Percentiles rank a stretch among this genome's conserved stretches.
Conservation (phyloP, 2,888 invertebrate genomes). For the Brachyptera putata region DNA sequence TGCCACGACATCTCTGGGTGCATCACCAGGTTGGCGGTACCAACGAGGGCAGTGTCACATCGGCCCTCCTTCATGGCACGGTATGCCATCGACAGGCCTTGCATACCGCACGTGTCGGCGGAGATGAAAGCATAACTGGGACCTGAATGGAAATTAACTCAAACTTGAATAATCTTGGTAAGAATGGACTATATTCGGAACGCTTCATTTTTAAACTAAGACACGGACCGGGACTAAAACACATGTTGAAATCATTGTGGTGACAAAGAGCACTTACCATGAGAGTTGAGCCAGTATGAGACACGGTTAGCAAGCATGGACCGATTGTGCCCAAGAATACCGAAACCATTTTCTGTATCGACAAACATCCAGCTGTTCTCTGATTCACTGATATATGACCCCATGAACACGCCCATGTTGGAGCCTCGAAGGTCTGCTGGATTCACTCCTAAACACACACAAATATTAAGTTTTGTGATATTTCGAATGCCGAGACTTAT, state of each 20-base stretch:
- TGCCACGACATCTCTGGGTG: conserved; percentile 58
- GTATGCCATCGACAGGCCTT: conserved; percentile 53
- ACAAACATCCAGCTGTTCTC: conserved; percentile 43
- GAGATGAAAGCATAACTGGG: conserved; percentile 58
- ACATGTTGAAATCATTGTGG: too few species aligned
- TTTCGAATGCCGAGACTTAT: too few species aligned
- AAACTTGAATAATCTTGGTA: too few species aligned
- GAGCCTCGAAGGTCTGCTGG: conserved; percentile 45
- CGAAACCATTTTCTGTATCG: conserved; percentile 56
- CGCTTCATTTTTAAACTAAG: too few species aligned
- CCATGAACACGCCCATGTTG: conserved; percentile 46
- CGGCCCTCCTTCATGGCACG: conserved; percentile 42
- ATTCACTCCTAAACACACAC: conserved; percentile 43
- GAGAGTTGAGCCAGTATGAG: conserved; percentile 57
- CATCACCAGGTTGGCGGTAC: conserved; percentile 53
- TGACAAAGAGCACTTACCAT: conserved; percentile 47
- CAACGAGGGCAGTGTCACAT: conserved; percentile 56
- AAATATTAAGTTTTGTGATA: too few species aligned
- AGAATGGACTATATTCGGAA: too few species aligned
- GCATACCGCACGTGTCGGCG: conserved; percentile 61
- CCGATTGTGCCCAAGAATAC: conserved; percentile 60
- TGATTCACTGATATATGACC: conserved; percentile 47
- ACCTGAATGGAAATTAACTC: conserved; percentile 43
- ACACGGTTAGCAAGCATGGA: conserved; percentile 59
- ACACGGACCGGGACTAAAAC: too few species aligned